Conservation (phyloP, 1,140 invertebrate species). For the Andricus grossulariae region DNA sequence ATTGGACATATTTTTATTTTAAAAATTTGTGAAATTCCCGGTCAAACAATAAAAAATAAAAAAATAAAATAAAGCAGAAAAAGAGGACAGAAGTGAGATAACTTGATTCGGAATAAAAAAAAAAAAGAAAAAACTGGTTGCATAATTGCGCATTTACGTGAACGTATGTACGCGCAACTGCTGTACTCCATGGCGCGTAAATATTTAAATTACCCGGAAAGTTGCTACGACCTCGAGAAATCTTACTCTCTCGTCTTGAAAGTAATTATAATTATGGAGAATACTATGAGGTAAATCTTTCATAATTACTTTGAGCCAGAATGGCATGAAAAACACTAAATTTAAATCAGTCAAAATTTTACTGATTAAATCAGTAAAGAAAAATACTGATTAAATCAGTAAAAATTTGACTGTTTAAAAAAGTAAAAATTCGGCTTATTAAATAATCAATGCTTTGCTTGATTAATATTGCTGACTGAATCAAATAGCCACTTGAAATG, state of each 20-base stretch:
- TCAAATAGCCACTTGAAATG: too few species aligned
- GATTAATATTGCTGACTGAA: too few species aligned
- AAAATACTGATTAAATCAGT: too few species aligned
- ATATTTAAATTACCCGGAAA: conserved; percentile 30
- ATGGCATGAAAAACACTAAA: background rate
- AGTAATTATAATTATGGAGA: conserved; percentile 19
- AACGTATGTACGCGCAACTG: conserved; percentile 22
- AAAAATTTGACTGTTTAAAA: too few species aligned
- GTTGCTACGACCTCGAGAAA: conserved; percentile 28
- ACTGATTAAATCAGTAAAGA: too few species aligned
- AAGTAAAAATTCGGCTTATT: too few species aligned
- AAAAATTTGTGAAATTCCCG: too few species aligned
- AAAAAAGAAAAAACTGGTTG: background rate
- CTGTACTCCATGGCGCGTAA: conserved; percentile 27
- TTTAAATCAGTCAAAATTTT: too few species aligned
- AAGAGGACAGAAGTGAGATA: background rate
- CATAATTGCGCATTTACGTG: conserved; percentile 27
- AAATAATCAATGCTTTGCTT: too few species aligned
- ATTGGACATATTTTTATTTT: too few species aligned
- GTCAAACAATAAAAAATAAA: too few species aligned
- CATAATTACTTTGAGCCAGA: background rate
- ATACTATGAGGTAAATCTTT: conserved; percentile 1
- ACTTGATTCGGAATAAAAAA: conserved; percentile 7
- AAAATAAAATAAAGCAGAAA: background rate
- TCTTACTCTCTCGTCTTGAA: conserved; percentile 31